These are phyloP conservation scores for Lonchura striata DNA, from an alignment of 2,113 vertebrate species.

Conservation along the genomic window DNA sequence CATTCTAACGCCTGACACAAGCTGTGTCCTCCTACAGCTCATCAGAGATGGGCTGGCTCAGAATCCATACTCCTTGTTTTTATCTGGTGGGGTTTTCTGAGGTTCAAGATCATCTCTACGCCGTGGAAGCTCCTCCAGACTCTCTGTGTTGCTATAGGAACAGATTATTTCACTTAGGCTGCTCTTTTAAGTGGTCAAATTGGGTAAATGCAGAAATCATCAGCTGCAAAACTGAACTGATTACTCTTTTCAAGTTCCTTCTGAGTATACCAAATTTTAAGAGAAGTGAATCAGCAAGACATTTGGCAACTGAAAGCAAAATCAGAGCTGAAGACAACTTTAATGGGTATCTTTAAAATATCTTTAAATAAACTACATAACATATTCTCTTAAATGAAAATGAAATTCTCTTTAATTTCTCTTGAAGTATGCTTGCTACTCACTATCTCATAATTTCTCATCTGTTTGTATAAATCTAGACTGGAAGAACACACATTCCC, in stretches of 20 bases:
- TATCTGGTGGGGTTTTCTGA: neutral
- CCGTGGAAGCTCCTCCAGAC: neutral
- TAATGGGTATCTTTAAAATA: neutral
- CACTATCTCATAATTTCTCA: neutral
- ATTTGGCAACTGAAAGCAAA: neutral
- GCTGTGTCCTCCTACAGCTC: rapidly evolving
- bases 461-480: neutral
- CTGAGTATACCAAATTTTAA: neutral
- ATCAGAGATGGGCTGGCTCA: rapidly evolving
- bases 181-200: neutral
- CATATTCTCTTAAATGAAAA: neutral
- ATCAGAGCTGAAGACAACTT: neutral
- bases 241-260: conserved; percentile 17
- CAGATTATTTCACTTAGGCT: neutral
- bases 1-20: neutral
- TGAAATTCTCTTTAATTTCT: neutral
- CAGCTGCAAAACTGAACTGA: neutral
- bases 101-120: neutral
- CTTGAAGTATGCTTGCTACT: neutral
- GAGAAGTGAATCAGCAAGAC: neutral
- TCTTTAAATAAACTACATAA: neutral
- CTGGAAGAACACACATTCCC: neutral
- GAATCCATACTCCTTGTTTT: neutral
- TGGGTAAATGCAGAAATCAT: neutral
- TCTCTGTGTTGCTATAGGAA: conserved; percentile 41